Conservation (phyloP, 2,888 invertebrate species). For the Trichacis sp. region DNA sequence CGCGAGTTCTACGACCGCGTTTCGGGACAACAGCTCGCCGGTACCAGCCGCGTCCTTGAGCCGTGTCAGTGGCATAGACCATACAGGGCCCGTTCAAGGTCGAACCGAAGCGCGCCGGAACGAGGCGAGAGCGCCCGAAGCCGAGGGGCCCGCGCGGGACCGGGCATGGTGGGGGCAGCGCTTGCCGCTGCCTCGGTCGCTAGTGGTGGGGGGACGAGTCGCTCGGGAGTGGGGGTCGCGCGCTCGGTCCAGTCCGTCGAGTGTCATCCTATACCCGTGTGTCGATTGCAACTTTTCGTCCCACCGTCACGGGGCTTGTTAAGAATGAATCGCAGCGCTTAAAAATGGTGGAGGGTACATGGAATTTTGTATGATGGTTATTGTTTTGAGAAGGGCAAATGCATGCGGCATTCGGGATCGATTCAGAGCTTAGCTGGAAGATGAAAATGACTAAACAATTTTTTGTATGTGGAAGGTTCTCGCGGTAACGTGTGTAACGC, state of each 20-base stretch:
- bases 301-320: constrained; percentile 44
- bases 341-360: no score
- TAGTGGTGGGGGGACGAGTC: background rate
- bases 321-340: no score
- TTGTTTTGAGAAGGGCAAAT: no score
- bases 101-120: constrained; percentile 54
- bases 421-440: no score
- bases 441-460: no score
- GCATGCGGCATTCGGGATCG: no score
- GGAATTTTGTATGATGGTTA: no score
- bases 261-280: constrained; percentile 67
- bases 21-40: constrained; percentile 65
- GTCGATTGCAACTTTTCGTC: constrained; percentile 56
- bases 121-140: constrained; percentile 29
- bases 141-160: constrained; percentile 2
- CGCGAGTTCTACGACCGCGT: constrained; percentile 67
- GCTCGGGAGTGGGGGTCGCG: constrained; percentile 28
- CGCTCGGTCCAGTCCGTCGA: constrained; percentile 44
- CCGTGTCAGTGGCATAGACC: constrained; percentile 70
- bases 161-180: background rate
- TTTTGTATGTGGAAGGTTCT: no score
- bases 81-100: constrained; percentile 69
- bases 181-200: background rate
- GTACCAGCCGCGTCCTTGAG: constrained; percentile 66
- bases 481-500: no score